Evolutionary conservation across 2,797 vertebrate species (phyloP).

Genomic region (Allobates femoralis): DNA sequence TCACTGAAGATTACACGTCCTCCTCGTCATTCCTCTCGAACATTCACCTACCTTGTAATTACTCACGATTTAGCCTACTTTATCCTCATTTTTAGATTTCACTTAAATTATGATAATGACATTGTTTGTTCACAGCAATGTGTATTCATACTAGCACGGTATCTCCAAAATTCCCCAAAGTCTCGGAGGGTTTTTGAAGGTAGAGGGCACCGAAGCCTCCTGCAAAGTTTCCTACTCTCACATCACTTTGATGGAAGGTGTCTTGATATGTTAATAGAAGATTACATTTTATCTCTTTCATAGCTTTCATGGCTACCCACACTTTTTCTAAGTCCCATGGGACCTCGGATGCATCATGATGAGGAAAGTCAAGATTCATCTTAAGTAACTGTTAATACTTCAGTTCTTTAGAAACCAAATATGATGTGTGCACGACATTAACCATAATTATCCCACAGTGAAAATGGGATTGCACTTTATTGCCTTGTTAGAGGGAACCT

Average conservation of each 20-base stretch:
- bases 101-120: conserved; percentile 42
- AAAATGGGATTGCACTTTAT: not conserved
- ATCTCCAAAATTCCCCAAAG: conserved; percentile 27
- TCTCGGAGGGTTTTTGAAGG: conserved; percentile 13
- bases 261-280: conserved; percentile 53
- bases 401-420: conserved; percentile 5
- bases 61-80: not conserved
- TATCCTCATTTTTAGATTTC: conserved; percentile 2
- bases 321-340: conserved; percentile 42
- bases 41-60: conserved; percentile 4
- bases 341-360: conserved; percentile 35
- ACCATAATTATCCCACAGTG: not conserved
- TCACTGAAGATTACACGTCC: not conserved
- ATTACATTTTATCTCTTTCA: conserved; percentile 43
- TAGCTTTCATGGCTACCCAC: conserved; percentile 48
- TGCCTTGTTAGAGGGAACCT: not conserved
- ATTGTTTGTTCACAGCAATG: conserved; percentile 38
- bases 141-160: conserved; percentile 23
- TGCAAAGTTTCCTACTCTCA: conserved; percentile 48
- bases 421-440: not conserved
- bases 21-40: not conserved
- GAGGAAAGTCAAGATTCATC: conserved; percentile 6
- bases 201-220: conserved; percentile 17
- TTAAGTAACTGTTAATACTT: conserved; percentile 38
- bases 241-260: conserved; percentile 49